These are phyloP conservation scores for Raja brachyura DNA, from an alignment of 2,113 vertebrate genomes.

Conservation along the genomic window DNA sequence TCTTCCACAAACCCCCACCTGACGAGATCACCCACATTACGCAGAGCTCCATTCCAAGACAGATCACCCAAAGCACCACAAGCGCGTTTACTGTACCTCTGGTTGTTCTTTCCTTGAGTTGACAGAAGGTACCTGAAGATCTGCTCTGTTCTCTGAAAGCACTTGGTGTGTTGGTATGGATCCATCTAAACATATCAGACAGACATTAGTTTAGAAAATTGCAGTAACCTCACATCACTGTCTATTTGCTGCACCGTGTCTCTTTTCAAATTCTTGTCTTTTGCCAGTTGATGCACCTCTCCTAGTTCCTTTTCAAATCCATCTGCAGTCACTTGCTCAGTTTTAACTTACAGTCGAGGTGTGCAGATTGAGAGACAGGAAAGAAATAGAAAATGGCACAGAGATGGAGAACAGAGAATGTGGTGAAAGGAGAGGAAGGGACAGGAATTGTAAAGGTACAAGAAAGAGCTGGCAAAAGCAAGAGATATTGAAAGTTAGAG, in stretches of 20 bases:
- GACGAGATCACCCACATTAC: too few species aligned
- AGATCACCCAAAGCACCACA: too few species aligned
- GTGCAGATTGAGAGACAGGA: neutral
- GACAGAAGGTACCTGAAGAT: conserved; percentile 43
- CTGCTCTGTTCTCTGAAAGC: conserved; percentile 41
- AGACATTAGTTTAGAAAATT: neutral
- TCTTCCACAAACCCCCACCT: too few species aligned
- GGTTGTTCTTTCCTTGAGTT: conserved; percentile 47
- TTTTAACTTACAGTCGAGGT: neutral
- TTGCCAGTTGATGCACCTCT: too few species aligned
- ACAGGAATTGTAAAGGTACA: neutral
- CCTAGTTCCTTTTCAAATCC: neutral
- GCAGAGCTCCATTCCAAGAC: neutral
- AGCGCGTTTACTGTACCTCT: conserved; percentile 52
- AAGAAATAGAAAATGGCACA: neutral
- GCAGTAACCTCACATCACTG: neutral
- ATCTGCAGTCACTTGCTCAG: neutral
- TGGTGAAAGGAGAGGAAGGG: neutral
- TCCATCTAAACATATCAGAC: conserved; percentile 46
- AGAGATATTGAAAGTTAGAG: neutral
- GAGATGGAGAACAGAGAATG: neutral
- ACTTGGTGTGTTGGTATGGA: conserved; percentile 44
- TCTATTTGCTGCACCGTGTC: conserved; percentile 43
- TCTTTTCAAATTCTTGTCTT: conserved; percentile 39
- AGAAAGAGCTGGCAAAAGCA: neutral